These are phyloP conservation scores for Seira ritae DNA, from an alignment of 2,888 invertebrate genomes.

Conservation along the genomic window DNA sequence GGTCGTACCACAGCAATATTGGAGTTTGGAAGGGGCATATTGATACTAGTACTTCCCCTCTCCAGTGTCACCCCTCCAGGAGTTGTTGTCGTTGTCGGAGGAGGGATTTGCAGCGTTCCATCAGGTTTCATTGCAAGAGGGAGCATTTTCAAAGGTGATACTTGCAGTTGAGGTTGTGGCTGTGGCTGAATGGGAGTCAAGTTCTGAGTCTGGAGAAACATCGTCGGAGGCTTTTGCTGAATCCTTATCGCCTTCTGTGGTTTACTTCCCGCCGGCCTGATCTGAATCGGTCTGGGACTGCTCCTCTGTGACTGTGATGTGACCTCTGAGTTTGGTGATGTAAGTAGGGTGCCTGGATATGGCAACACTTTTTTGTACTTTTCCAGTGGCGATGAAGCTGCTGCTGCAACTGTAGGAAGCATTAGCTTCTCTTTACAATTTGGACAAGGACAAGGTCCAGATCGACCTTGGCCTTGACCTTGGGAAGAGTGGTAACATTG, in stretches of 20 bases:
- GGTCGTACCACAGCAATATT: constrained; percentile 70
- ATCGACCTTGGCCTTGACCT: neutral
- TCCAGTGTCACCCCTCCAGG: neutral
- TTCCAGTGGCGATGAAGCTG: constrained; percentile 26
- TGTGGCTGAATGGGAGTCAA: too few relatives aligned
- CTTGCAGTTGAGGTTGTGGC: too few relatives aligned
- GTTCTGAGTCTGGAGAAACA: neutral
- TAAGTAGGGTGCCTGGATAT: constrained; percentile 35
- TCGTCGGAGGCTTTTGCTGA: constrained; percentile 29
- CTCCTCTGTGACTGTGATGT: neutral
- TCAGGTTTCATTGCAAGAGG: neutral
- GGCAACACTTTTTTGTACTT: constrained; percentile 60
- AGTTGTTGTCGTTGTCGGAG: neutral
- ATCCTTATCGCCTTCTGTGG: constrained; percentile 17
- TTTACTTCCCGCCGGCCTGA: neutral
- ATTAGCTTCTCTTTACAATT: constrained; percentile 37
- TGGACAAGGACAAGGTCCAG: constrained; percentile 51
- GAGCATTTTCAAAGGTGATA: too few relatives aligned
- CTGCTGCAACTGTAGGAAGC: neutral
- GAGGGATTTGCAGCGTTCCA: neutral
- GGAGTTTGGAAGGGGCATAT: constrained; percentile 12
- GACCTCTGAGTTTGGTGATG: neutral
- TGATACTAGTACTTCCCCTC: neutral
- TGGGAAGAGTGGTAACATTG: neutral
- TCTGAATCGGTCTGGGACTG: neutral